Conservation (phyloP, 2,113 vertebrate species). For the Noctilio leporinus region DNA sequence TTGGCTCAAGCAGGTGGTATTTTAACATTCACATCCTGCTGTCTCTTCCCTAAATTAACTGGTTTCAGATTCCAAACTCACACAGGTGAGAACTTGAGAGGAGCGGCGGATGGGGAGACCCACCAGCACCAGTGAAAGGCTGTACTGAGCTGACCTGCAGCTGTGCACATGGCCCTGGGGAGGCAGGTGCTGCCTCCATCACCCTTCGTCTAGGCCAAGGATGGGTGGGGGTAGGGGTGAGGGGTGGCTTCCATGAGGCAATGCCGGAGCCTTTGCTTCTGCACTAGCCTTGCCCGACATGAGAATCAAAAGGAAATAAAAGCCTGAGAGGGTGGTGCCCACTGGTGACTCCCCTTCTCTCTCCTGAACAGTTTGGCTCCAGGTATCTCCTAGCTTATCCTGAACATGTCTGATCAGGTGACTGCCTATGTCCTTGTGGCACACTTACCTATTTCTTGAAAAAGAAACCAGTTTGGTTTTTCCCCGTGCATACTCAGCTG, state of each 20-base stretch:
- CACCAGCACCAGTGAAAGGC: background rate
- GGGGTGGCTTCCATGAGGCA: background rate
- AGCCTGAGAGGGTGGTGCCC: background rate
- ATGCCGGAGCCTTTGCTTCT: background rate
- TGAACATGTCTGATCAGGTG: background rate
- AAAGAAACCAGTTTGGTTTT: background rate
- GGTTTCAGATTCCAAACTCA: background rate
- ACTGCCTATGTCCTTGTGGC: background rate
- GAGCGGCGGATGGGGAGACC: background rate
- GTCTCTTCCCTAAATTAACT: background rate
- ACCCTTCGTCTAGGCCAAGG: too few relatives aligned
- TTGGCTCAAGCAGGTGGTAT: background rate
- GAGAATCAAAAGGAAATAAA: slow-evolving; percentile 1
- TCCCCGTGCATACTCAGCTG: fast-evolving
- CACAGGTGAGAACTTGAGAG: background rate
- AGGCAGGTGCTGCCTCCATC: background rate
- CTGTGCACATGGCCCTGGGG: background rate
- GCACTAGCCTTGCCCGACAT: background rate
- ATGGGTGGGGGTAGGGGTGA: background rate
- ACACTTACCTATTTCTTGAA: background rate
- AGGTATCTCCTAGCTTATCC: background rate
- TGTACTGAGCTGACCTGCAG: fast-evolving
- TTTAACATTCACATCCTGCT: background rate
- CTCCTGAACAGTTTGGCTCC: background rate
- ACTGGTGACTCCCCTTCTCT: background rate